A percentile compares a stretch with the other conserved stretches of the same genome.
Evolutionary conservation across 2,797 vertebrate species (phyloP).

Genomic region (Sibirionetta formosa): DNA sequence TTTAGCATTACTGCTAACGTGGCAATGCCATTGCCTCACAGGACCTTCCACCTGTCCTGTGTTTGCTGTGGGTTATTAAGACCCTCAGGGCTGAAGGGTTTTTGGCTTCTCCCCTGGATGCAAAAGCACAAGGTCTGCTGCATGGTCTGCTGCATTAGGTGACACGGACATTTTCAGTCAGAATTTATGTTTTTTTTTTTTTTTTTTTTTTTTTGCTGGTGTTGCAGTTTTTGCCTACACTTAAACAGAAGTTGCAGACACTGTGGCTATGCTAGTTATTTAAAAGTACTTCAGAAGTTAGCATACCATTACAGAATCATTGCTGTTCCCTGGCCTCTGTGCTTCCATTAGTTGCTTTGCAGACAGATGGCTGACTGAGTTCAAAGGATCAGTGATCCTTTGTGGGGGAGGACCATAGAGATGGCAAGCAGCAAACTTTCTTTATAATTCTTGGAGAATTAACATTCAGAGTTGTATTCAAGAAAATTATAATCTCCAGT

Average conservation of each 20-base stretch:
- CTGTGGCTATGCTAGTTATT: background rate
- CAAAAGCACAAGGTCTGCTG: background rate
- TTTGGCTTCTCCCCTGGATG: background rate
- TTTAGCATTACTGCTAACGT: background rate
- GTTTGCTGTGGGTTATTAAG: background rate
- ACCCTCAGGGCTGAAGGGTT: background rate
- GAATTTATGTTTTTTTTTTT: background rate
- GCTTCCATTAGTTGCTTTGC: background rate
- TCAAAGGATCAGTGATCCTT: background rate
- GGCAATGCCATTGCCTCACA: background rate
- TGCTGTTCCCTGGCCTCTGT: background rate
- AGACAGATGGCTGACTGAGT: background rate
- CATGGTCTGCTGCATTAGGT: background rate
- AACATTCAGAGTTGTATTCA: background rate
- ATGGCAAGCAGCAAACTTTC: background rate
- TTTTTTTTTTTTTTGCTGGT: background rate
- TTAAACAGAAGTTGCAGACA: background rate
- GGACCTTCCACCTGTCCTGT: rapidly evolving
- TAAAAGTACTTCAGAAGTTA: background rate
- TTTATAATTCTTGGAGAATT: background rate
- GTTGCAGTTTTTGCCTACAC: background rate
- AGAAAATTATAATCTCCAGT: background rate
- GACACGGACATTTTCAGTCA: background rate
- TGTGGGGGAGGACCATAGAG: background rate
- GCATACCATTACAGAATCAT: background rate